These are phyloP conservation scores for Coleophora deauratella DNA, from an alignment of 2,888 invertebrate genomes.

Conservation along the genomic window DNA sequence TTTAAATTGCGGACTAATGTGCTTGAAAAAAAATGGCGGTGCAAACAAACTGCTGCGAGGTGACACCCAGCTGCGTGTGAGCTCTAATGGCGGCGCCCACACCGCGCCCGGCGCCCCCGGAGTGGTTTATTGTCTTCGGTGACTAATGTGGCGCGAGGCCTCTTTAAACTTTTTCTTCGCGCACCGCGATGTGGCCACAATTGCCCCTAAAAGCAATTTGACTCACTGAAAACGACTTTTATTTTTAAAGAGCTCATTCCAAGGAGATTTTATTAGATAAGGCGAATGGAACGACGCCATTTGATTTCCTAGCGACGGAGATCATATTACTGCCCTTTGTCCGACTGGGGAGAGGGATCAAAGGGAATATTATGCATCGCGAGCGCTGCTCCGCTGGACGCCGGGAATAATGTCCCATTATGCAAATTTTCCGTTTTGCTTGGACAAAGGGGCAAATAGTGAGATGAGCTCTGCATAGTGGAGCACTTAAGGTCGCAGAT, in stretches of 20 bases:
- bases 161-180: background rate
- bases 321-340: conserved; percentile 27
- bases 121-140: conserved; percentile 27
- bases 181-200: conserved; percentile 11
- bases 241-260: conserved; percentile 14
- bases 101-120: conserved; percentile 15
- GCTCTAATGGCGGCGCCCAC: conserved; percentile 9
- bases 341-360: conserved; percentile 15
- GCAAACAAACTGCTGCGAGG: background rate
- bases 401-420: conserved; percentile 19
- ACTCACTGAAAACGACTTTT: conserved; percentile 13
- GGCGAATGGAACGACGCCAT: conserved; percentile 12
- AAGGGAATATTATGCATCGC: conserved; percentile 16
- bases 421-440: conserved; percentile 20
- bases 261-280: conserved; percentile 21
- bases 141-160: conserved; percentile 14
- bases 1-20: too few relatives aligned
- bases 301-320: conserved; percentile 10
- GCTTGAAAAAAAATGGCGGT: background rate
- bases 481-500: too few relatives aligned
- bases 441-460: conserved; percentile 12
- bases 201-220: conserved; percentile 13
- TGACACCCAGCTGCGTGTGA: conserved; percentile 9
- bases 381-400: background rate
- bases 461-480: conserved; percentile 4